These are phyloP conservation scores for Hylyphantes graminicola DNA, from an alignment of 1,140 invertebrate species.

Conservation along the genomic window DNA sequence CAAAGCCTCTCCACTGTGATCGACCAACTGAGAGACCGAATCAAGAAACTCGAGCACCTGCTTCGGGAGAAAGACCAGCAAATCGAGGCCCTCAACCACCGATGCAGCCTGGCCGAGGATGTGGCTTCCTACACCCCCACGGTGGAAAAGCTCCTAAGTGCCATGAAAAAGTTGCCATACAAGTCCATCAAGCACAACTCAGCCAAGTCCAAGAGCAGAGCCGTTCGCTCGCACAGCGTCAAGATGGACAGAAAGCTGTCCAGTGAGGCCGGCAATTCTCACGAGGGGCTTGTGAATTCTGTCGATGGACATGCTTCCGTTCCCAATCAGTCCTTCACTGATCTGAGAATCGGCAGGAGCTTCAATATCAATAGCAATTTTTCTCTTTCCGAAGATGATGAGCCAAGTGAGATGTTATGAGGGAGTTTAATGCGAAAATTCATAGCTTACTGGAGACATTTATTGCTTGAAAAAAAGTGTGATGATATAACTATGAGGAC, in stretches of 20 bases:
- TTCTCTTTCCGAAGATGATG: conserved; percentile 63
- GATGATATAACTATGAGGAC: no score
- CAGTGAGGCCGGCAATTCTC: conserved; percentile 19
- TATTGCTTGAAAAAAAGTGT: neutral
- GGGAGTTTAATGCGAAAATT: neutral
- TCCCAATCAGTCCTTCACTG: conserved; percentile 49
- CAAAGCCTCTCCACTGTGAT: conserved; percentile 51
- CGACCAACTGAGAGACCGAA: conserved; percentile 52
- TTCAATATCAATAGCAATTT: conserved; percentile 64
- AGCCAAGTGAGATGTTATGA: conserved; percentile 56
- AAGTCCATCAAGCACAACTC: conserved; percentile 24
- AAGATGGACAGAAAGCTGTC: conserved; percentile 27
- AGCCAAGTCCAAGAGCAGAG: conserved; percentile 18
- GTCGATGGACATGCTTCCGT: conserved; percentile 39
- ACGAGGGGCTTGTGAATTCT: conserved; percentile 23
- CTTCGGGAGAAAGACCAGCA: conserved; percentile 61
- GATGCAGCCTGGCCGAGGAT: conserved; percentile 59
- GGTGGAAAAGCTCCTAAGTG: conserved; percentile 60
- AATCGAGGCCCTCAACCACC: conserved; percentile 57
- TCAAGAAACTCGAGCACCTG: conserved; percentile 61
- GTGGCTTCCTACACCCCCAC: conserved; percentile 58
- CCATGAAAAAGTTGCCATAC: conserved; percentile 60
- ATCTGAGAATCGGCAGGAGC: conserved; percentile 63
- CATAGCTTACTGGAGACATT: neutral
- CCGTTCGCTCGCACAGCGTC: conserved; percentile 13